A percentile compares a stretch with the other conserved stretches of the same genome.
Evolutionary conservation across 2,888 invertebrate species (phyloP).

Genomic region (Crematogaster levior): DNA sequence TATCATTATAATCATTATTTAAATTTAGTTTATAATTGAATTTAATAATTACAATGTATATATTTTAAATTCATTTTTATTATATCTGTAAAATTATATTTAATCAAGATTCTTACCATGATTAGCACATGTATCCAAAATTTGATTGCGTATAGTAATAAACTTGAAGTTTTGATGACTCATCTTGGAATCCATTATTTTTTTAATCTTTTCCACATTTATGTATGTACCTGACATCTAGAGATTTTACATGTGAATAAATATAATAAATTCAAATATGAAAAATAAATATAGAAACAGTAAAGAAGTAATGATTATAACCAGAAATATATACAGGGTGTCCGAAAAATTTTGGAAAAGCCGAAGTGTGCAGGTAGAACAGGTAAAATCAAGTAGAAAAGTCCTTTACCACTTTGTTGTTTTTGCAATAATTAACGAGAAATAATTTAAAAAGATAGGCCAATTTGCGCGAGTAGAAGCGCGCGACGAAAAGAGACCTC

Average conservation of each 20-base stretch:
- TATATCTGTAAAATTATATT: neutral
- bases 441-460: no score
- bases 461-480: no score
- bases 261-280: neutral
- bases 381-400: no score
- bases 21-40: neutral
- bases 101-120: constrained; percentile 3
- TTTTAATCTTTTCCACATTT: neutral
- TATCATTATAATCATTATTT: neutral
- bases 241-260: neutral
- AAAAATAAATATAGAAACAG: neutral
- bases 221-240: neutral
- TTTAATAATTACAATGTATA: neutral
- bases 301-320: neutral
- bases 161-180: accelerated
- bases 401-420: no score
- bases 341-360: no score
- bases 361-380: no score
- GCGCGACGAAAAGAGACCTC: no score
- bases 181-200: neutral
- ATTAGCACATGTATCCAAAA: neutral
- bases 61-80: neutral
- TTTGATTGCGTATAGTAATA: neutral
- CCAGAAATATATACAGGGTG: no score
- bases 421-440: no score